Conservation (phyloP, 2,797 vertebrate species). For the Phrynocephalus guinanensis region DNA sequence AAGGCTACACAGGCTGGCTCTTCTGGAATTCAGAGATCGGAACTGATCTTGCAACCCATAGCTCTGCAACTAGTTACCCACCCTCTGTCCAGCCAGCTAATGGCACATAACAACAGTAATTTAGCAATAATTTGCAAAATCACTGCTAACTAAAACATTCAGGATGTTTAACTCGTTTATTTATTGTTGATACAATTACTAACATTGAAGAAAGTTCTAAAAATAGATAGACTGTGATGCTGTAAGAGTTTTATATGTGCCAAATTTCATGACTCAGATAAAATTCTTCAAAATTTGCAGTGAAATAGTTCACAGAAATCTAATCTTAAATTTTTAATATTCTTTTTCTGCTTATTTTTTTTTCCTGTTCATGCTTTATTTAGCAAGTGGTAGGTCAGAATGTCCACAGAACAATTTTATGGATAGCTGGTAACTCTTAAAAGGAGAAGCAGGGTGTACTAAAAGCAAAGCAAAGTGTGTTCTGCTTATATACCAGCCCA, state of each 20-base stretch:
- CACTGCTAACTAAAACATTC: neutral
- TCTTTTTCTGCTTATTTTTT: neutral
- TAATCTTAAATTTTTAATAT: neutral
- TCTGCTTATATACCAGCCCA: no score
- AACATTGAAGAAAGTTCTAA: neutral
- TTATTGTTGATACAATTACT: neutral
- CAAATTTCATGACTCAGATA: neutral
- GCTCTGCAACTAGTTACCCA: no score
- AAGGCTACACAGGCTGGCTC: no score
- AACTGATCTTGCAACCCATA: no score
- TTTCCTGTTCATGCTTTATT: no score
- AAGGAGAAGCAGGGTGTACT: neutral
- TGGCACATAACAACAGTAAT: neutral
- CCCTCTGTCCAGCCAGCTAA: no score
- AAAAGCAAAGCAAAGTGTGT: no score
- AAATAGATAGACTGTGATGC: neutral
- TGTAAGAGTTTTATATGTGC: neutral
- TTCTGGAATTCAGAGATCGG: no score
- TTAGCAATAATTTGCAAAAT: neutral
- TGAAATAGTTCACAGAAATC: neutral
- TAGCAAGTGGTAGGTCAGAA: neutral
- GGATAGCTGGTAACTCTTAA: neutral
- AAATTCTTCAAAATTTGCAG: neutral
- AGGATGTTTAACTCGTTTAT: neutral
- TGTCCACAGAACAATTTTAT: neutral